Conservation (phyloP, 2,888 invertebrate genomes). For the Buathra laborator region DNA sequence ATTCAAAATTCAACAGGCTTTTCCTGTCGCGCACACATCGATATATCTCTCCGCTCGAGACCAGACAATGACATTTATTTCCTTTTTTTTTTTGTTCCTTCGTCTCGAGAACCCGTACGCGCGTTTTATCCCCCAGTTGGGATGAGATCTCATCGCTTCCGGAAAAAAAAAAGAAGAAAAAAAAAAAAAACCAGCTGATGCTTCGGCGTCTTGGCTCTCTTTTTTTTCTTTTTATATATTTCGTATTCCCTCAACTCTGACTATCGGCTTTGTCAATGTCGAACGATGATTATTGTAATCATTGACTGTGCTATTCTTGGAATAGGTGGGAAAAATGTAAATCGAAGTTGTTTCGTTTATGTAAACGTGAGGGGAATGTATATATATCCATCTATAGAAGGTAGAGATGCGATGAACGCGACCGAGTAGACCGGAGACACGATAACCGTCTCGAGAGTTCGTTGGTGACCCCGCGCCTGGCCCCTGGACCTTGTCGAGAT, state of each 20-base stretch:
- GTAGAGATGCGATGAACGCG: constrained; percentile 38
- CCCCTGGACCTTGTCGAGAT: constrained; percentile 62
- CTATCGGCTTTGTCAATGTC: constrained; percentile 14
- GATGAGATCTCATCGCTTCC: constrained; percentile 27
- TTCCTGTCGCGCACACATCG: constrained; percentile 61
- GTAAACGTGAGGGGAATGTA: not conserved
- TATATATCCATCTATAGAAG: constrained; percentile 2
- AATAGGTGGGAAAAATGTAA: constrained; percentile 42
- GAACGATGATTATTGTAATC: constrained; percentile 26
- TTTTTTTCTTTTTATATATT: not conserved
- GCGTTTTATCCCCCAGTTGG: constrained; percentile 14
- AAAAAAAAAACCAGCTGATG: constrained; percentile 38
- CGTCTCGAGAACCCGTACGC: constrained; percentile 48
- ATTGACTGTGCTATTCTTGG: not conserved
- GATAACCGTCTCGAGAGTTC: constrained; percentile 73
- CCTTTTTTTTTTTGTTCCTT: not conserved
- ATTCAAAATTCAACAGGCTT: constrained; percentile 70
- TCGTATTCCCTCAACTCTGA: constrained; percentile 5
- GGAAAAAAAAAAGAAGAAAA: not conserved
- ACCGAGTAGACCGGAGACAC: constrained; percentile 28
- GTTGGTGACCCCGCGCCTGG: constrained; percentile 73
- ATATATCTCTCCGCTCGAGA: constrained; percentile 50
- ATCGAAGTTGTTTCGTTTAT: constrained; percentile 15
- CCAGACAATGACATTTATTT: constrained; percentile 51
- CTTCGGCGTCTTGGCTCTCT: not conserved